These are phyloP conservation scores for Amia ocellicauda DNA, from an alignment of 2,113 vertebrate species.

Conservation along the genomic window DNA sequence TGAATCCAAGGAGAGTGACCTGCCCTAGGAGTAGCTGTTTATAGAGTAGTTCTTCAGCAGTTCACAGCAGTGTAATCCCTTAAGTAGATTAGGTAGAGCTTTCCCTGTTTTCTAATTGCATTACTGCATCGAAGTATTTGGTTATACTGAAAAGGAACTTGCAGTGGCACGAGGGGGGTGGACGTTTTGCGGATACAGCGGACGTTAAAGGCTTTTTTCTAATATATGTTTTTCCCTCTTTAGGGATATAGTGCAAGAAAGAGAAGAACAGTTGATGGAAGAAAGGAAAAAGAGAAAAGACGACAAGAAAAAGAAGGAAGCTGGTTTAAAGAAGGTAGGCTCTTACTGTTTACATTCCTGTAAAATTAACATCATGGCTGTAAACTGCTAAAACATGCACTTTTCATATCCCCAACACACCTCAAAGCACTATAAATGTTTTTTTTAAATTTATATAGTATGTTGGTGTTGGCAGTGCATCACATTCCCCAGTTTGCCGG, in stretches of 20 bases:
- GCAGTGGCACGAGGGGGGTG: not conserved
- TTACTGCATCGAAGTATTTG: slow-evolving; percentile 27
- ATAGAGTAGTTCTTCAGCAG: slow-evolving; percentile 45
- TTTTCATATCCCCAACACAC: no score
- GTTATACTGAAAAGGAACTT: slow-evolving; percentile 7
- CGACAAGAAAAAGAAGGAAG: slow-evolving; percentile 80
- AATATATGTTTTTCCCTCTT: slow-evolving; percentile 18
- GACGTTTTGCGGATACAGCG: not conserved
- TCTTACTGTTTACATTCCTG: not conserved
- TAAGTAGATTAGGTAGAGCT: slow-evolving; percentile 64
- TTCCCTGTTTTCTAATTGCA: slow-evolving; percentile 49
- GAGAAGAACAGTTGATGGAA: slow-evolving; percentile 92
- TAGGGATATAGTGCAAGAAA: slow-evolving; percentile 84
- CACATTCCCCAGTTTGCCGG: not conserved
- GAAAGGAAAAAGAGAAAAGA: slow-evolving; percentile 87
- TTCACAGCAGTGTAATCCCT: slow-evolving; percentile 50
- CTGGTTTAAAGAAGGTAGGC: slow-evolving; percentile 80
- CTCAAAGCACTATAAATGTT: no score
- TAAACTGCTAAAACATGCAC: not conserved
- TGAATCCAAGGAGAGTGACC: not conserved
- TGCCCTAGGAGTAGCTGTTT: slow-evolving; percentile 41
- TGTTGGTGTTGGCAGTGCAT: no score
- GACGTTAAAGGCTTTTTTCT: slow-evolving; percentile 3
- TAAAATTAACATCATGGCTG: not conserved
- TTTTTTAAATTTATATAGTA: no score